Percentiles rank a stretch among this genome's conserved stretches.
phyloP scores from a whole-genome alignment of 2,888 invertebrate genomes.

The Rhingia rostrata region DNA sequence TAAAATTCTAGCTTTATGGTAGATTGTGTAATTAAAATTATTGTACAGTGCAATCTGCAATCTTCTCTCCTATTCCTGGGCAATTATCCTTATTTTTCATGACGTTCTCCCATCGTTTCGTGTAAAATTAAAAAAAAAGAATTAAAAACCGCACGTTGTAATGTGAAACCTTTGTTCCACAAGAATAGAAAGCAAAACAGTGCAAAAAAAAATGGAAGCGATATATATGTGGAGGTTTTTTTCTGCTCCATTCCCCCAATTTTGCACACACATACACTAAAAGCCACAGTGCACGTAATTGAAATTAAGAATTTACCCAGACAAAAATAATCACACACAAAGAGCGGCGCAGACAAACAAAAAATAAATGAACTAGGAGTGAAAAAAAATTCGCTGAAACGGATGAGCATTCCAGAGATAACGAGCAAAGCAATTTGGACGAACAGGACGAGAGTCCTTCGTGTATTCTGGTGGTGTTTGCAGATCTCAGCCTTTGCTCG shows the following conservation, averaged over 20 bases:
- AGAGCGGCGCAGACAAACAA: constrained; percentile 25
- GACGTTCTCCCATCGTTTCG: constrained; percentile 38
- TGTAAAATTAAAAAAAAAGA: constrained; percentile 38
- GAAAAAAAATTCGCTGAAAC: constrained; percentile 45
- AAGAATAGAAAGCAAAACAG: constrained; percentile 63
- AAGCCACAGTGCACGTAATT: constrained; percentile 73
- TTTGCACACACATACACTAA: constrained; percentile 54
- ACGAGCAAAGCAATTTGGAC: constrained; percentile 74
- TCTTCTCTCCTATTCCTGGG: constrained; percentile 56
- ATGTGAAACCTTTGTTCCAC: constrained; percentile 67
- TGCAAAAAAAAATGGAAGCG: constrained; percentile 47
- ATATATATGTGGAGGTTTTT: constrained; percentile 25
- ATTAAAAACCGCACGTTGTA: constrained; percentile 52
- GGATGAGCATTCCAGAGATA: constrained; percentile 71
- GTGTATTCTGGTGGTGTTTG: constrained; percentile 47
- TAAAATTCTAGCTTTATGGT: constrained; percentile 71
- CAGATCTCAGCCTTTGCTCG: constrained; percentile 32
- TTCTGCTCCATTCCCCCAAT: constrained; percentile 27
- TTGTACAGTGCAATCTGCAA: constrained; percentile 61
- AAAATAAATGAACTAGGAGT: constrained; percentile 23
- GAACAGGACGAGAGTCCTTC: constrained; percentile 59
- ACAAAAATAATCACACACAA: constrained; percentile 73
- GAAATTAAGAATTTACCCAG: constrained; percentile 74
- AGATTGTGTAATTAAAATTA: constrained; percentile 73
- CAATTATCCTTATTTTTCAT: constrained; percentile 70